These are phyloP conservation scores for Drosophila biarmipes DNA, from an alignment of 1,140 invertebrate genomes.

Conservation along the genomic window DNA sequence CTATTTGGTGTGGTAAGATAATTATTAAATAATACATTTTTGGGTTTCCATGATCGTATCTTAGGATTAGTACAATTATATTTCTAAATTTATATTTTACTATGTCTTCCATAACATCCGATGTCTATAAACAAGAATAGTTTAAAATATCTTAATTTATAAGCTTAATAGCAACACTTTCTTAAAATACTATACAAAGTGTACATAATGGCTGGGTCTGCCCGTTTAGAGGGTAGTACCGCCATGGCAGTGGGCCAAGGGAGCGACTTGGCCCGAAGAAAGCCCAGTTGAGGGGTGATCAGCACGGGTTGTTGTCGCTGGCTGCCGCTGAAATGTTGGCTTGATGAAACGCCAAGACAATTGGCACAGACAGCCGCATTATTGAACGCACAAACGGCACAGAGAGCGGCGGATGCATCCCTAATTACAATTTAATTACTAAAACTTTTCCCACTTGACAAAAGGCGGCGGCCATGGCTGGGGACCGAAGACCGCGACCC, in stretches of 20 bases:
- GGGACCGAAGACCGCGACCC: constrained; percentile 23
- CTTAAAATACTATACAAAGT: not conserved
- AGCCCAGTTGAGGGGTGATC: constrained; percentile 6
- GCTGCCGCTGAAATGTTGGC: constrained; percentile 31
- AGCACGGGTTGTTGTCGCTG: constrained; percentile 43
- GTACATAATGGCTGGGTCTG: not conserved
- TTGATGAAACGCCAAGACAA: constrained; percentile 78
- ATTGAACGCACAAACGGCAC: constrained; percentile 61
- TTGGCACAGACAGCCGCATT: constrained; percentile 74
- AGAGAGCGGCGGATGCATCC: constrained; percentile 70
- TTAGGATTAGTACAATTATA: too few species aligned
- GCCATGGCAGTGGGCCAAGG: constrained; percentile 21
- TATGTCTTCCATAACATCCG: too few species aligned
- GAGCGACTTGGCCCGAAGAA: constrained; percentile 1
- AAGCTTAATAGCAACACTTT: not conserved
- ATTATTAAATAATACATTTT: too few species aligned
- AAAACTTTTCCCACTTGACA: constrained; percentile 81
- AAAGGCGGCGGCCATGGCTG: constrained; percentile 68
- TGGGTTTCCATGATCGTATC: too few species aligned
- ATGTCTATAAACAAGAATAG: too few species aligned
- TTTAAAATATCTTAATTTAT: too few species aligned
- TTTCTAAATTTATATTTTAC: too few species aligned
- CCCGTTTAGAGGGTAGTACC: constrained; percentile 6
- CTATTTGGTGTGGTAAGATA: too few species aligned
- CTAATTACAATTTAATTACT: constrained; percentile 84